Base-by-base conservation (phyloP, 2,797 vertebrate species). In the Spondyliosoma cantharus region DNA sequence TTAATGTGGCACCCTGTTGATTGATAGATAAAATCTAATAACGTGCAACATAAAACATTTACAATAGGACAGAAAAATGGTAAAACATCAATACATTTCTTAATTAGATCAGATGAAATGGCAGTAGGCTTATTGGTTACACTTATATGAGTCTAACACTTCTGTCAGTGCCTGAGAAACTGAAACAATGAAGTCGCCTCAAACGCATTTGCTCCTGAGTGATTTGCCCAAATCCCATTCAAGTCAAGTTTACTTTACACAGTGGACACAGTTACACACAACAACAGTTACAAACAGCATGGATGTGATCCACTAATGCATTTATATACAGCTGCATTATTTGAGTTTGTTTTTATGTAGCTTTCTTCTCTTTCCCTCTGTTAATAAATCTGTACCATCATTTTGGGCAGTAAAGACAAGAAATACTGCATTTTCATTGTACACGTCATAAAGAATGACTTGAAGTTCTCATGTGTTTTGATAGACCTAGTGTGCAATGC, bases 241-340 rank as follows among this genome's bases (percentile, higher is more conserved):
- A 43, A 70, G 24, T 32, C 56, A 50, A 37, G 27, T 74, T 59
- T 46, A 79, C 17, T 45, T 52, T 25, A 76, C 46, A 75, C 24
- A 59, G 19, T 27, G 3, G 22, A 58, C 75, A 37, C 32, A 37
- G 32, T 67, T 53, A 76, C 15, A 37, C 52, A 50, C 53, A 74
- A 75, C 56, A 29, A n/a, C 25, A 72, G 49, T 29, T 48, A 76
- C 61, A 81, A 43, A 82, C 54, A 24, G 62, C 48, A 70, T n/a
- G 29, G 70, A 77, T 43, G 14, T 22, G 3, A 74, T 20, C n/a
- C 25, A 54, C 29, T 3, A 1, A 43, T 16, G 1, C 1, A 72
- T 25, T 9, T 71, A 80, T 80, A 13, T 78, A 62, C 72, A 74
- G 27, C 43, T 60, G 42, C 53, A 59, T 72, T 29, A 66, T 64